Evolutionary conservation across 2,113 vertebrate species (phyloP).

Genomic region (Psittacara wagleri): DNA sequence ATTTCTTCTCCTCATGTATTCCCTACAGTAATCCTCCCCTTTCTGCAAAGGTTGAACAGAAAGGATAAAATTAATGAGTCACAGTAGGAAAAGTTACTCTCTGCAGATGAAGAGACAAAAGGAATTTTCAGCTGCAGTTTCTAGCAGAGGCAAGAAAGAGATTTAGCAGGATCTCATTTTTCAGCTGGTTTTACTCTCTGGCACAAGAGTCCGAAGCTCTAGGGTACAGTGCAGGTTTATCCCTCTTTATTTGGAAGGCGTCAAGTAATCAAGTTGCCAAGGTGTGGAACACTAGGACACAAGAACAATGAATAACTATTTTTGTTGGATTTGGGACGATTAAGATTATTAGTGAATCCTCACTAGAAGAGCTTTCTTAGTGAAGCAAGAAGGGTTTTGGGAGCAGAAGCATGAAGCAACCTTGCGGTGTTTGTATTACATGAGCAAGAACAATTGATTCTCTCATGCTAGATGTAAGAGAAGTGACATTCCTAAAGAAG

Average conservation of each 20-base stretch:
- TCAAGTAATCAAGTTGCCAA: neutral
- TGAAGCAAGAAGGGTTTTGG: constrained; percentile 1
- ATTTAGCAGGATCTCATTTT: neutral
- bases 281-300: neutral
- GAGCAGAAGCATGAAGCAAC: neutral
- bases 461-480: neutral
- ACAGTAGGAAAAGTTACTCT: neutral
- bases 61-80: constrained; percentile 1
- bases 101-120: constrained; percentile 1
- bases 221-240: neutral
- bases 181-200: neutral
- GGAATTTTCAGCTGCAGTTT: constrained; percentile 11
- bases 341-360: constrained; percentile 3
- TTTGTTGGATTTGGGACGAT: neutral
- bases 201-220: neutral
- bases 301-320: neutral
- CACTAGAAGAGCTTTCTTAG: neutral
- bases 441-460: neutral
- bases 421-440: neutral
- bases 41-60: neutral
- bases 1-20: neutral
- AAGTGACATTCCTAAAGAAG: neutral
- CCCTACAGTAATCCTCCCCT: neutral
- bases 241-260: neutral
- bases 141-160: constrained; percentile 9